Evolutionary conservation across 2,888 invertebrate genomes (phyloP), one percentile per base, ranked within the genome.

Genomic region (Neuroscelio doddi): DNA sequence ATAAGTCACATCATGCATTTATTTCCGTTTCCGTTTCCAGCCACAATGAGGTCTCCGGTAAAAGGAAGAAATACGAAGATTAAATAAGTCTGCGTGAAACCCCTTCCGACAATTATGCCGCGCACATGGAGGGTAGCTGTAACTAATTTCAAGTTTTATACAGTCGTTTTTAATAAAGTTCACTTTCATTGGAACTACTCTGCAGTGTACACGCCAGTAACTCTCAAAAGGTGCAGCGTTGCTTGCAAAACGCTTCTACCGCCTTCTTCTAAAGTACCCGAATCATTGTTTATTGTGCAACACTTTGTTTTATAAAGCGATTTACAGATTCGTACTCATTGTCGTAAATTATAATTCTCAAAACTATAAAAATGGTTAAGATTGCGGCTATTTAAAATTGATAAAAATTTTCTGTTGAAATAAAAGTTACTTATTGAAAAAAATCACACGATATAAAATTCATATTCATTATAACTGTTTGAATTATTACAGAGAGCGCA

Each of bases 121-220:
- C 26, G 39, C 29, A 38, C 41, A 16, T 21, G 29, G 16, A 41
- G 45, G 45, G 45, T 45, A 16, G 30, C 16, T 49, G 38, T 38
- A 38, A 49, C 36, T 51, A 51, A 51, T 51, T 51, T 30, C 21
- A 10, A 17, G 30, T 32, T 39, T 21, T 26, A 12, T 30, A 30
- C n/a, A 32, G 29, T 51, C 41, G 41, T 24, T 51, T 41, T 51
- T 41, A 51, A 51, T 51, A 51, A 51, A 51, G 50, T 51, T 51
- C 39, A 38, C 50, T 51, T 30, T 16, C 10, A 51, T 14, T 41
- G 21, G 12, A 51, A 41, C 30, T 21, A 44, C 44, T 14, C 44
- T 15, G 14, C 50, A 29, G 41, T n/a, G 29, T 21, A 36, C 41
- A 51, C 41, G 14, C 41, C 50, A 39, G 12, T 41, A 24, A 39